Percentiles rank a stretch among this genome's conserved stretches.
Conservation (phyloP, 2,797 vertebrate genomes). For the Gymnopithys bicolor region DNA sequence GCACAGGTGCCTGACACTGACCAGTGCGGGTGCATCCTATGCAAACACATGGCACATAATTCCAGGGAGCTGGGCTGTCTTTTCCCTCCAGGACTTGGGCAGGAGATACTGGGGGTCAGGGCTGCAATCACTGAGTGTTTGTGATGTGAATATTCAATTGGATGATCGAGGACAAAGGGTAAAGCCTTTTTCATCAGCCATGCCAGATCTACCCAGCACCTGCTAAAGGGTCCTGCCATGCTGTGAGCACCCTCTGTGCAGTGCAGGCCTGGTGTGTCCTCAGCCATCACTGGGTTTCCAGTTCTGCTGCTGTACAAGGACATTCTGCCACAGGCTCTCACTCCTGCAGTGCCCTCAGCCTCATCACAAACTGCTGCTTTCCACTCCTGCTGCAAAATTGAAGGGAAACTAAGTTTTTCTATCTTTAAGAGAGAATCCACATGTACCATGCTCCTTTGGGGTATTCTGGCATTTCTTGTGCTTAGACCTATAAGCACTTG, state of each 20-base stretch:
- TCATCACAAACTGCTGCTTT: neutral
- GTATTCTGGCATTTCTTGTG: neutral
- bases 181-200: neutral
- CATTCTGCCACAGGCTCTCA: fast-evolving
- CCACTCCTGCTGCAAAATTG: fast-evolving
- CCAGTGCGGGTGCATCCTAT: neutral
- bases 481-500: neutral
- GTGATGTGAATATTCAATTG: neutral
- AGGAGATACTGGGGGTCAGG: neutral
- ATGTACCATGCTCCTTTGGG: fast-evolving
- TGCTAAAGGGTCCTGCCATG: neutral
- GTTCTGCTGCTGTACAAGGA: neutral
- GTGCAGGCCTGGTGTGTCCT: neutral
- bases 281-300: fast-evolving
- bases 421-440: neutral
- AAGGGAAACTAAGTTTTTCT: neutral
- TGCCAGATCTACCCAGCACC: neutral
- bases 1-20: fast-evolving
- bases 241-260: neutral
- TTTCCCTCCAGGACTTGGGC: neutral
- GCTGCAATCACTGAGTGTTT: neutral
- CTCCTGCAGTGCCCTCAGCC: neutral
- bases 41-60: neutral
- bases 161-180: neutral
- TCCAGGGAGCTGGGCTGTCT: neutral